Base-by-base conservation (phyloP, 2,888 invertebrate genomes). In the Prosapia bicincta region DNA sequence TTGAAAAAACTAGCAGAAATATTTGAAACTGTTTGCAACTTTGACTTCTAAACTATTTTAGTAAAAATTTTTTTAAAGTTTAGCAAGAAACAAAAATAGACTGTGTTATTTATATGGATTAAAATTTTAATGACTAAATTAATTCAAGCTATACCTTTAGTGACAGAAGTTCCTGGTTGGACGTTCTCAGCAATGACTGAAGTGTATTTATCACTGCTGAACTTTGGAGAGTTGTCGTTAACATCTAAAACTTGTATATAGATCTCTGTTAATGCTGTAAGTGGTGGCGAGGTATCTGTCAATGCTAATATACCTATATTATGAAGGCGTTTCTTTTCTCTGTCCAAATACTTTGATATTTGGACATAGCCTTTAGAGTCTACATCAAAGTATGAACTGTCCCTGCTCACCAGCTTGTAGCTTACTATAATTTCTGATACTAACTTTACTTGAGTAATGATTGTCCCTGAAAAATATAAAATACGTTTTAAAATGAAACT, bases 191-290 rank as follows among this genome's bases (percentile, higher is more conserved):
- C 93, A 15, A 97, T 86, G 79, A 88, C 89, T 25, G 93, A 86
- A 75, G 89, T 88, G 85, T 97, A 97, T 0, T 92, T 91, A 83
- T 89, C 90, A 82, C 93, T 94, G 84, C 96, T 94, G 85, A 97
- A 97, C 79, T 89, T 87, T 0, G 97, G 97, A 70, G 90, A 89
- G 85, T 96, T 94, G 85, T 97, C 97, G 85, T 98, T 97, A 80
- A 93, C 93, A 85, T 97, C 97, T 78, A 93, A 88, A 76, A 97
- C 92, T 85, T 93, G 92, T 74, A 97, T 87, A 5, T 89, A 88
- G 77, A 97, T 90, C 85, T 90, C 89, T 20, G 91, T 89, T 80
- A 93, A 86, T 13, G 90, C 89, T 23, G 91, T 92, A 28, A 93
- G 84, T 0, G 93, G 88, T 15, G 93, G 93, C 80, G 90, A 91